A percentile compares a stretch with the other conserved stretches of the same genome.
phyloP scores from a whole-genome alignment of 2,113 vertebrate genomes.

The Cyphomyrus plagiostoma region DNA sequence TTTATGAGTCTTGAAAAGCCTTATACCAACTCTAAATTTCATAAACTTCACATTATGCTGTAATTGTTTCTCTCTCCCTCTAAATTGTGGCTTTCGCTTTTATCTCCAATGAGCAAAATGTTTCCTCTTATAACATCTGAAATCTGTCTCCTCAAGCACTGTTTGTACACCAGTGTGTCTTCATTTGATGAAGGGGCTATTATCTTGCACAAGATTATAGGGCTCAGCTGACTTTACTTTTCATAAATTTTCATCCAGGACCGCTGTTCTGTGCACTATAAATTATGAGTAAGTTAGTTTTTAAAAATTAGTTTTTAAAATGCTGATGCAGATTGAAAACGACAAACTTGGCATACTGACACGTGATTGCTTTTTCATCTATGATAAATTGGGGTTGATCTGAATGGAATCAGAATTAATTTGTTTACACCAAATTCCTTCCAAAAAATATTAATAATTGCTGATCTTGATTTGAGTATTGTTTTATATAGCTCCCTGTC shows the following conservation, averaged over 20 bases:
- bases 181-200: background rate
- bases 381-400: background rate
- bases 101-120: background rate
- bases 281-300: background rate
- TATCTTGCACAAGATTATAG: background rate
- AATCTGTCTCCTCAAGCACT: background rate
- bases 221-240: background rate
- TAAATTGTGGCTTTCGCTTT: background rate
- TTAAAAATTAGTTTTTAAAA: background rate
- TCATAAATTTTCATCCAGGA: background rate
- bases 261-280: background rate
- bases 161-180: background rate
- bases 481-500: background rate
- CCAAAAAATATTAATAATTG: background rate
- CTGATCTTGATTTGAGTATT: constrained; percentile 16
- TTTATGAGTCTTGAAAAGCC: background rate
- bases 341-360: background rate
- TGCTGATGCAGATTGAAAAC: background rate
- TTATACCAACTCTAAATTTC: background rate
- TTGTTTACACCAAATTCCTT: background rate
- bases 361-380: constrained; percentile 38
- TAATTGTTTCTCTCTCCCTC: background rate
- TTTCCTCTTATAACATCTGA: background rate
- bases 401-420: background rate
- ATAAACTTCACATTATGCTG: background rate